Percentiles rank a stretch among this genome's conserved stretches.
Evolutionary conservation across 2,888 invertebrate species (phyloP).

Genomic region (Caenorhabditis drosophilae): DNA sequence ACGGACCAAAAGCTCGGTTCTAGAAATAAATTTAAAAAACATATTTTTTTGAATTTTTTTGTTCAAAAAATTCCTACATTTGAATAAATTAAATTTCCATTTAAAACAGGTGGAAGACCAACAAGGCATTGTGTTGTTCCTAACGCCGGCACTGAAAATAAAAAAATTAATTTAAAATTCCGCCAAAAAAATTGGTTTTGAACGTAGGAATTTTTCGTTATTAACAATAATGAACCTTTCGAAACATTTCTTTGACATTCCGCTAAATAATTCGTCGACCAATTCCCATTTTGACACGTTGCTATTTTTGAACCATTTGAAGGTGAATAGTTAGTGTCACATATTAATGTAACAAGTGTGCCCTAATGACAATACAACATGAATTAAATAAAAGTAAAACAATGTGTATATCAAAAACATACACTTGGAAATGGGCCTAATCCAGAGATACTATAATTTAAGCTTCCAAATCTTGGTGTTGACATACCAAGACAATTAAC

Average conservation of each 20-base stretch:
- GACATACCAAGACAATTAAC: conserved; percentile 10
- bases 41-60: too few species aligned
- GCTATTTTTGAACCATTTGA: conserved; percentile 12
- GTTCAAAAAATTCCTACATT: conserved; percentile 12
- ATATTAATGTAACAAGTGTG: conserved; percentile 25
- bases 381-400: conserved; percentile 4
- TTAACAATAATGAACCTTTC: conserved; percentile 7
- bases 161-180: not conserved
- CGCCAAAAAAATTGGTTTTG: not conserved
- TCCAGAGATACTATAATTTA: conserved; percentile 18
- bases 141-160: not conserved
- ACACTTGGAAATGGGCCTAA: conserved; percentile 11
- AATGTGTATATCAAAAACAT: conserved; percentile 10
- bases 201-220: not conserved
- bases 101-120: conserved; percentile 21
- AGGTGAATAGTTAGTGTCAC: conserved; percentile 19
- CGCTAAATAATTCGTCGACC: conserved; percentile 20
- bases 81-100: conserved; percentile 25
- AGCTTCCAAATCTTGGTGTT: conserved; percentile 6
- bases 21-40: conserved; percentile 14
- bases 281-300: conserved; percentile 36
- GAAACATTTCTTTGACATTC: conserved; percentile 15
- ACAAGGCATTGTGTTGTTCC: conserved; percentile 8
- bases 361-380: conserved; percentile 12
- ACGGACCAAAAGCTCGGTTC: conserved; percentile 44